Base-by-base conservation (phyloP, 2,113 vertebrate genomes). In the Marmota monax region DNA sequence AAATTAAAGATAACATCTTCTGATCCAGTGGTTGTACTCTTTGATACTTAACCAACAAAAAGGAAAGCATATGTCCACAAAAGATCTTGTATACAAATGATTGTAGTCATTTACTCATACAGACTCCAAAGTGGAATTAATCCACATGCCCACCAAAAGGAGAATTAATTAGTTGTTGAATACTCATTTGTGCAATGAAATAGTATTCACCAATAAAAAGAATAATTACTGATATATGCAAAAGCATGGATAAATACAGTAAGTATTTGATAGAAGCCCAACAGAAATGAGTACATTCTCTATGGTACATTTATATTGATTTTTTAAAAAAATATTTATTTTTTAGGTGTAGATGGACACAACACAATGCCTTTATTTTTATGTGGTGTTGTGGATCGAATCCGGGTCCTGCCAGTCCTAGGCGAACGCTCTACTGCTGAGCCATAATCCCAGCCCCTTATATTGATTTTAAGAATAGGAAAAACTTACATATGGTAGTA, bases 21-120 rank as follows among this genome's bases (percentile, higher is more conserved):
- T 79, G n/a, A 85, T 2, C 2, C 1, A 69, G 25, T 12, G 58
- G 4, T 61, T 92, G 2, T 1, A 39, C 5, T 48, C n/a, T 80
- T 7, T 94, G 16, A 13, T 58, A 77, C 84, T 79, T 91, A 79
- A 42, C 22, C 39, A 72, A 70, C 20, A n/a, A 88, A 92, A 95
- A 48, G 39, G 42, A 84, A 91, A 85, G 51, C 4, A 34, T 67
- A 7, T 72, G 48, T 37, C 20, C 32, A 94, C 58, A 80, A 53
- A 94, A 74, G 7, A 25, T 65, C 23, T 45, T 72, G 69, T 80
- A 20, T 3, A 37, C 1, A 92, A 79, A 72, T 74, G 17, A 58
- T 85, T 32, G 34, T 34, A 45, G 42, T 89, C 18, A 82, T 70
- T 85, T 69, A 39, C 23, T 94, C 70, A 76, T 94, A 48, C 84